These are phyloP conservation scores for Patella caerulea DNA, from an alignment of 2,888 invertebrate species.

Conservation along the genomic window DNA sequence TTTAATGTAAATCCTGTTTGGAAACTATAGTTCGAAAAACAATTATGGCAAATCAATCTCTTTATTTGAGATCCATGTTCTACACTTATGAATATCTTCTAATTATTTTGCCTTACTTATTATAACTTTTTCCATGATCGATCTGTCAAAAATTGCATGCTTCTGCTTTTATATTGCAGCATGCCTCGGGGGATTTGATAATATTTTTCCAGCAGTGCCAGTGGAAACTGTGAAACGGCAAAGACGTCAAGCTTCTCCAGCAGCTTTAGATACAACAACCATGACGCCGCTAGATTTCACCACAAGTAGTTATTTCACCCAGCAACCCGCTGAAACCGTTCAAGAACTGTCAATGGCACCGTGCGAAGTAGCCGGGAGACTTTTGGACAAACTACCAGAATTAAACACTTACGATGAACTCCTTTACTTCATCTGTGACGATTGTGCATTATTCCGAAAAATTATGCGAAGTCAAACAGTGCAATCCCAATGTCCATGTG, in stretches of 20 bases:
- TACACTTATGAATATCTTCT: too few relatives aligned
- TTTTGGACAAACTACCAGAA: slow-evolving; percentile 31
- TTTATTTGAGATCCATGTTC: too few relatives aligned
- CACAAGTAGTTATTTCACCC: neutral
- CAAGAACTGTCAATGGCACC: slow-evolving; percentile 17
- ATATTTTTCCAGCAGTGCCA: slow-evolving; percentile 38
- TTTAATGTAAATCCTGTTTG: too few relatives aligned
- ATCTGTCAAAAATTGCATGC: neutral
- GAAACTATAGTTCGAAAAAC: too few relatives aligned
- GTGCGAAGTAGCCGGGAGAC: slow-evolving; percentile 26
- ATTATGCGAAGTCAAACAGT: slow-evolving; percentile 35
- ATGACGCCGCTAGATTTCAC: neutral
- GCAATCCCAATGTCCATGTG: slow-evolving; percentile 35
- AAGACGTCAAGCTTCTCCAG: neutral
- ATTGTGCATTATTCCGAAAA: slow-evolving; percentile 40
- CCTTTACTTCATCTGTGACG: slow-evolving; percentile 38
- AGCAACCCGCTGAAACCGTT: neutral
- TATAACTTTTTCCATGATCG: too few relatives aligned
- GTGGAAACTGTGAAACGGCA: slow-evolving; percentile 21
- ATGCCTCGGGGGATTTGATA: slow-evolving; percentile 38
- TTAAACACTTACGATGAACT: slow-evolving; percentile 39
- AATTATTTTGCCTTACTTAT: too few relatives aligned
- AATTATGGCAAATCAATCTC: too few relatives aligned
- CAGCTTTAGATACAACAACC: neutral
- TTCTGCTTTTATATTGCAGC: slow-evolving; percentile 20